phyloP scores from a whole-genome alignment of 2,113 vertebrate genomes.

The Alectura lathami region DNA sequence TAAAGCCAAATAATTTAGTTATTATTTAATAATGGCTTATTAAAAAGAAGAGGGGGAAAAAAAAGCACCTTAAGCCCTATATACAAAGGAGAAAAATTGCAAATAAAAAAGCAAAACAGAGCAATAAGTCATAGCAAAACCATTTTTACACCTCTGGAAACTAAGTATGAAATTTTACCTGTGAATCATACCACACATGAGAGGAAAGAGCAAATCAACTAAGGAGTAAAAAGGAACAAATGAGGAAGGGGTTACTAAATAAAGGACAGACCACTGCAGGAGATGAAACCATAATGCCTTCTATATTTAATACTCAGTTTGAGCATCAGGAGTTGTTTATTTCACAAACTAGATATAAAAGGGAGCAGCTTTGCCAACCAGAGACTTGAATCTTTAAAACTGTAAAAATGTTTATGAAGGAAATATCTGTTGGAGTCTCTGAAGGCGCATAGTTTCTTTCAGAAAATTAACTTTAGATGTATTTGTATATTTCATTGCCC shows the following conservation, averaged over 20 bases:
- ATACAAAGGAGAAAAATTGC: neutral
- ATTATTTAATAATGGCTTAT: too few relatives aligned
- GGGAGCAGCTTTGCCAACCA: neutral
- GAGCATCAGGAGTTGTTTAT: neutral
- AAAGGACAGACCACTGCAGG: neutral
- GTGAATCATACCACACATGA: neutral
- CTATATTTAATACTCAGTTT: neutral
- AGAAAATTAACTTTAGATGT: neutral
- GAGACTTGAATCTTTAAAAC: neutral
- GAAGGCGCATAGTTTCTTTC: neutral
- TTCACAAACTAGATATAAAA: neutral
- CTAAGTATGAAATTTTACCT: neutral
- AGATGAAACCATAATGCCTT: neutral
- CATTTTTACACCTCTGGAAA: neutral
- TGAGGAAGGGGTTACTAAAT: neutral
- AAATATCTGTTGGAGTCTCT: neutral
- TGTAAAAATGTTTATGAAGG: neutral
- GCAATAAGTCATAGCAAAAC: neutral
- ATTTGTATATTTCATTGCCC: neutral
- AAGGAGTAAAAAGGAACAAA: neutral
- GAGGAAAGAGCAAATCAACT: neutral
- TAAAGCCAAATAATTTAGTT: too few relatives aligned
- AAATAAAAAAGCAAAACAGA: neutral
- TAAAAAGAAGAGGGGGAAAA: too few relatives aligned
- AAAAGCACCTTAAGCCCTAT: neutral